These are phyloP conservation scores for Keiferia lycopersicella DNA, from an alignment of 2,888 invertebrate genomes.

Conservation along the genomic window DNA sequence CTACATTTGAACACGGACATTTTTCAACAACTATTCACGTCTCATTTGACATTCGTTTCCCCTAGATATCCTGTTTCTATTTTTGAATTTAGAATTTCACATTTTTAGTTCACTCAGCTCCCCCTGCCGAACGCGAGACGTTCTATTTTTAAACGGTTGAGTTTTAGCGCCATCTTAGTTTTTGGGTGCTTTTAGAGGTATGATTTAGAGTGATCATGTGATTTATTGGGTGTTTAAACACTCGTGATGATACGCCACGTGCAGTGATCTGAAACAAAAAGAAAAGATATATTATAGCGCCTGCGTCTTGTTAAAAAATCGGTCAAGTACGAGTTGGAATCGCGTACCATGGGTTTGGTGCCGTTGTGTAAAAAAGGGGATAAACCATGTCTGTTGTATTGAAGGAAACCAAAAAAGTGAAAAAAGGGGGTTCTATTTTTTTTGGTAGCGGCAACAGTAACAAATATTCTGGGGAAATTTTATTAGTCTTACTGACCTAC, in stretches of 20 bases:
- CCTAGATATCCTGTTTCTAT: constrained; percentile 58
- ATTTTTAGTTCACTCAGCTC: constrained; percentile 61
- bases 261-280: constrained; percentile 61
- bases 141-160: constrained; percentile 54
- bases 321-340: too few species aligned
- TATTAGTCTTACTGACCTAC: too few species aligned
- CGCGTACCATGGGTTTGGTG: too few species aligned
- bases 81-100: constrained; percentile 53
- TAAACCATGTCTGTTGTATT: too few species aligned
- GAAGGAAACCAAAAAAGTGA: too few species aligned
- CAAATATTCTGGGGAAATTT: too few species aligned
- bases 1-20: constrained; percentile 57
- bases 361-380: too few species aligned
- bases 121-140: constrained; percentile 46
- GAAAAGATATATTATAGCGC: constrained; percentile 33
- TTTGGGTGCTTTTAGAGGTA: constrained; percentile 45
- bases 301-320: constrained; percentile 4
- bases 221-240: constrained; percentile 34
- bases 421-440: too few species aligned
- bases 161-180: constrained; percentile 66
- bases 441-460: too few species aligned
- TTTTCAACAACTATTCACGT: constrained; percentile 39
- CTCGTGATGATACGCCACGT: constrained; percentile 34
- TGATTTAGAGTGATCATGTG: constrained; percentile 45
- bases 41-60: constrained; percentile 33